A percentile compares a stretch with the other conserved stretches of the same genome.
These are phyloP conservation scores for Coryphaenoides rupestris DNA, from an alignment of 2,113 vertebrate species.

Conservation along the genomic window DNA sequence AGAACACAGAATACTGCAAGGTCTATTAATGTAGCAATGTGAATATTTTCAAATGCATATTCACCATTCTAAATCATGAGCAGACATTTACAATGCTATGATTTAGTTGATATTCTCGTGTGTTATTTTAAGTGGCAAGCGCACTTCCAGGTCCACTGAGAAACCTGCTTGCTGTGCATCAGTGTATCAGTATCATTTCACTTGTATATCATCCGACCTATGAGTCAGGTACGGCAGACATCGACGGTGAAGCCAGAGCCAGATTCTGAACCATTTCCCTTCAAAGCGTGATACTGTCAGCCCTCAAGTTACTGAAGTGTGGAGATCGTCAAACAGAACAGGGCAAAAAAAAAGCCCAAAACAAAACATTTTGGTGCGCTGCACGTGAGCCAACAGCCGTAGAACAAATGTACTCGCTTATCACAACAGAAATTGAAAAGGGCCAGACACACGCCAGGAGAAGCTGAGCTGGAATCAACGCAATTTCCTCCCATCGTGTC, in stretches of 20 bases:
- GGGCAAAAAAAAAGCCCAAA: conserved; percentile 21
- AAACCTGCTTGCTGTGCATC: no score
- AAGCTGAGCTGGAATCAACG: conserved; percentile 65
- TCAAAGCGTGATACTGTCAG: conserved; percentile 16
- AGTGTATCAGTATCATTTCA: no score
- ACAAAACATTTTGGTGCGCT: conserved; percentile 36
- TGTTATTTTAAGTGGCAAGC: no score
- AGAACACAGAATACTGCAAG: no score
- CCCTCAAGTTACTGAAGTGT: conserved; percentile 33
- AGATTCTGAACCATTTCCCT: no score
- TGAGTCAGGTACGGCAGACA: background rate
- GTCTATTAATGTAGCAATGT: no score
- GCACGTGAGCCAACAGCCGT: conserved; percentile 36
- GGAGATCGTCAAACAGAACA: conserved; percentile 30
- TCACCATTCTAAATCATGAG: no score
- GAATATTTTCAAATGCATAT: no score
- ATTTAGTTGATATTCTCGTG: no score
- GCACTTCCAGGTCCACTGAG: no score
- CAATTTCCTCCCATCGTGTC: conserved; percentile 59
- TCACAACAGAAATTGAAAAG: conserved; percentile 37
- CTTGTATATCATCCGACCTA: no score
- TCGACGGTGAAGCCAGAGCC: background rate
- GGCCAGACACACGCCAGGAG: conserved; percentile 47
- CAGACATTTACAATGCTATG: no score
- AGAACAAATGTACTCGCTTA: conserved; percentile 46